Evolutionary conservation across 2,113 vertebrate genomes (phyloP).

Genomic region (Oceanodroma tethys): DNA sequence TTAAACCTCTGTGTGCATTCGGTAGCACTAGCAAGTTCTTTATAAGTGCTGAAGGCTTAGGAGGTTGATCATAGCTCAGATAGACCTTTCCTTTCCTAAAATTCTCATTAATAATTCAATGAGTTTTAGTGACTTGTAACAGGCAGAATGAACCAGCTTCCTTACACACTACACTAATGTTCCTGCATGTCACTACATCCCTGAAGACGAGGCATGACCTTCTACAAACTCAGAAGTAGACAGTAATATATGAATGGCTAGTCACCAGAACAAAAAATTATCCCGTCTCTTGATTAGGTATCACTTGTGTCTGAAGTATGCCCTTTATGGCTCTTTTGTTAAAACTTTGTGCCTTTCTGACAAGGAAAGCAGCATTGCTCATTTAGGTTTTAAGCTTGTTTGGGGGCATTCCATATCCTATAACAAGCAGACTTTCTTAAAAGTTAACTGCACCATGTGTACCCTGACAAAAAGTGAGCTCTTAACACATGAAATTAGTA

Average conservation of each 20-base stretch:
- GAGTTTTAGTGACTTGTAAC: background rate
- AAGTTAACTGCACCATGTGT: background rate
- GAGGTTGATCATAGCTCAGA: background rate
- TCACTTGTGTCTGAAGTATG: background rate
- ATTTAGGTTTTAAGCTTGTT: background rate
- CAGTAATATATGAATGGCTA: background rate
- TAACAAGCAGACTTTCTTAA: background rate
- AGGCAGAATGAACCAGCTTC: background rate
- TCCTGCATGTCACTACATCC: background rate
- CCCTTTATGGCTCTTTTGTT: background rate
- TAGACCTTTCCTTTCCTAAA: background rate
- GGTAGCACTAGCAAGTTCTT: background rate
- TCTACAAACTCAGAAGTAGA: background rate
- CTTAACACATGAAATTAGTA: background rate
- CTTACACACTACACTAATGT: background rate
- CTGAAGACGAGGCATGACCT: background rate
- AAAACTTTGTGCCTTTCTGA: background rate
- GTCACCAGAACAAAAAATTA: background rate
- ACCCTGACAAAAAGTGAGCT: background rate
- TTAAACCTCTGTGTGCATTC: background rate
- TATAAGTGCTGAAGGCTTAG: background rate
- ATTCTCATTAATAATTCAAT: background rate
- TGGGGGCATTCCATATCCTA: background rate
- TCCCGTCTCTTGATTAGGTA: background rate
- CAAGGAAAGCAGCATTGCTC: background rate